These are phyloP conservation scores for Drosophila kanapiae DNA, from an alignment of 1,140 invertebrate genomes.

Conservation along the genomic window DNA sequence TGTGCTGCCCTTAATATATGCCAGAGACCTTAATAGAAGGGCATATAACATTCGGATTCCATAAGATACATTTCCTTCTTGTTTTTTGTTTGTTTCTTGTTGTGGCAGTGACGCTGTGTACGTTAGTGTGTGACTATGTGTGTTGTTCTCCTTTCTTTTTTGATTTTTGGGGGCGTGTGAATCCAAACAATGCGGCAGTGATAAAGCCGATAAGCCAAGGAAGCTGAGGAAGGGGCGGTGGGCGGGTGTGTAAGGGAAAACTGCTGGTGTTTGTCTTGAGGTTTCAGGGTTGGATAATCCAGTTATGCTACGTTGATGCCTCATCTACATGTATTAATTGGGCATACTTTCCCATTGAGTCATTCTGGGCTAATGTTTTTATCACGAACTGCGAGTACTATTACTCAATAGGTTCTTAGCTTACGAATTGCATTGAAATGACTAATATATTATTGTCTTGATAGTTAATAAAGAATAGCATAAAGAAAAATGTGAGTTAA, in stretches of 20 bases:
- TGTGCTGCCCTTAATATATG: background rate
- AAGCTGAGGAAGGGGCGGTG: slow-evolving; percentile 3
- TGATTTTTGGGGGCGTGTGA: slow-evolving; percentile 69
- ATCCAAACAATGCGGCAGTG: slow-evolving; percentile 78
- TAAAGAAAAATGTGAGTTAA: background rate
- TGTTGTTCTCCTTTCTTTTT: slow-evolving; percentile 19
- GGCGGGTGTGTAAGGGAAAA: slow-evolving; percentile 22
- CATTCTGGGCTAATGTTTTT: background rate
- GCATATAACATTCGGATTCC: background rate
- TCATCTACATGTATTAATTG: slow-evolving; percentile 3
- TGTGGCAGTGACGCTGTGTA: slow-evolving; percentile 19
- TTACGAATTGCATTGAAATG: slow-evolving; percentile 7
- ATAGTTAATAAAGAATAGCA: background rate
- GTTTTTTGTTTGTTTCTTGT: slow-evolving; percentile 16
- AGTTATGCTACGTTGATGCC: slow-evolving; percentile 14
- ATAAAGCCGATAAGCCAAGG: slow-evolving; percentile 66
- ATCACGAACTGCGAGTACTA: background rate
- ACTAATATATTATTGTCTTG: slow-evolving; percentile 12
- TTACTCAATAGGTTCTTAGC: background rate
- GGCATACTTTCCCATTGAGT: slow-evolving; percentile 16
- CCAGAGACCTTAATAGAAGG: background rate
- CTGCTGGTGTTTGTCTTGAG: slow-evolving; percentile 45
- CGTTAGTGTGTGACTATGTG: slow-evolving; percentile 20
- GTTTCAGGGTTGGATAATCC: slow-evolving; percentile 34
- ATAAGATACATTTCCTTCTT: background rate